Conservation (phyloP, 2,888 invertebrate species). For the Harpalus rufipes region DNA sequence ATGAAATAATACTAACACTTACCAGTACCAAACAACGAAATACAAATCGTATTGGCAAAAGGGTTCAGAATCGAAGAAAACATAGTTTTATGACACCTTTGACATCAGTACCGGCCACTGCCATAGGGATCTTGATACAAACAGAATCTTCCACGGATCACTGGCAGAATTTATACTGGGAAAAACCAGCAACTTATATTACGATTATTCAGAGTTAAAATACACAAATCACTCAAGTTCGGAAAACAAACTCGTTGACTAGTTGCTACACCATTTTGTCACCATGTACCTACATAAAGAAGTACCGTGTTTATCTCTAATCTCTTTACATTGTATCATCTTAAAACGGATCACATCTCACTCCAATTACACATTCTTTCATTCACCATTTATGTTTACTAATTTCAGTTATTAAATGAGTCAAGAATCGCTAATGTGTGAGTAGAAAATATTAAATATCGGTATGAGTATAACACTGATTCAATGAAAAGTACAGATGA, state of each 20-base stretch:
- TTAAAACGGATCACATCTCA: conserved; percentile 54
- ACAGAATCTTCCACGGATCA: conserved; percentile 39
- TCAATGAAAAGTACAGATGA: conserved; percentile 66
- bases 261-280: conserved; percentile 65
- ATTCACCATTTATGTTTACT: conserved; percentile 52
- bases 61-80: conserved; percentile 41
- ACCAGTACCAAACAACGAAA: conserved; percentile 37
- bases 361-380: conserved; percentile 33
- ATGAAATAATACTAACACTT: conserved; percentile 40
- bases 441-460: conserved; percentile 65
- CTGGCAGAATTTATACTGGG: conserved; percentile 28
- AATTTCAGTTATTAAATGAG: conserved; percentile 56
- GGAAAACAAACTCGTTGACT: conserved; percentile 60
- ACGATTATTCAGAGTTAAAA: conserved; percentile 53
- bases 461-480: conserved; percentile 57
- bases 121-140: conserved; percentile 56
- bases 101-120: conserved; percentile 58
- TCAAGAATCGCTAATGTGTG: conserved; percentile 52
- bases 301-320: conserved; percentile 63
- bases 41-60: conserved; percentile 33
- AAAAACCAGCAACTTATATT: conserved; percentile 36
- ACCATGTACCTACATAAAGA: conserved; percentile 63
- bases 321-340: conserved; percentile 61
- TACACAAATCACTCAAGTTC: conserved; percentile 58
- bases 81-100: conserved; percentile 54